These are phyloP conservation scores for Nomada lathburiana DNA, from an alignment of 2,888 invertebrate species.

Conservation along the genomic window DNA sequence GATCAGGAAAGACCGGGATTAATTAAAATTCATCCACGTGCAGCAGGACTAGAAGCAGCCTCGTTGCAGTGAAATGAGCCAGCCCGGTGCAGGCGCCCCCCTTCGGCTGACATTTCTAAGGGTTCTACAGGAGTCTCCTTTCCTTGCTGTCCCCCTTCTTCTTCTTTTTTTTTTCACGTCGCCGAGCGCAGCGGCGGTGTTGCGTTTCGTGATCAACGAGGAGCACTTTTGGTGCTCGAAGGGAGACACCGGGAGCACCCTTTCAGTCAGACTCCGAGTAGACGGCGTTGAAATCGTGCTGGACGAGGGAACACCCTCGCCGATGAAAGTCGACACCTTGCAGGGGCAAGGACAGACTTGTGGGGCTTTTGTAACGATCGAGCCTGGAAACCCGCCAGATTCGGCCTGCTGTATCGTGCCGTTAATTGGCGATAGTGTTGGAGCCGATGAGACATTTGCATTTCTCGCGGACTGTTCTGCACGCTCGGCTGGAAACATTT, in stretches of 20 bases:
- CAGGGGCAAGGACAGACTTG: slow-evolving; percentile 52
- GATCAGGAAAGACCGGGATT: slow-evolving; percentile 8
- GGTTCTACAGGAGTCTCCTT: slow-evolving; percentile 56
- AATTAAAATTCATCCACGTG: slow-evolving; percentile 38
- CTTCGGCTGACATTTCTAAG: slow-evolving; percentile 60
- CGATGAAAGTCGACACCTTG: slow-evolving; percentile 67
- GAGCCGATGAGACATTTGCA: slow-evolving; percentile 15
- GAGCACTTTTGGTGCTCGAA: slow-evolving; percentile 61
- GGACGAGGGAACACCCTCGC: slow-evolving; percentile 55
- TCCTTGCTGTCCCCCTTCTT: slow-evolving; percentile 29
- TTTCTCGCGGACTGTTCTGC: not conserved
- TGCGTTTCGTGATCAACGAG: slow-evolving; percentile 70
- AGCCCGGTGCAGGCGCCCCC: slow-evolving; percentile 15
- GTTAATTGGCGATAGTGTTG: slow-evolving; percentile 33
- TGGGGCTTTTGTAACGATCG: slow-evolving; percentile 63
- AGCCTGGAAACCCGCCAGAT: slow-evolving; percentile 51
- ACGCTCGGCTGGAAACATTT: not conserved
- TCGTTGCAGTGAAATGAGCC: slow-evolving; percentile 35
- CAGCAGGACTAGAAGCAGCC: slow-evolving; percentile 16
- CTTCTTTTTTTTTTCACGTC: slow-evolving; percentile 1
- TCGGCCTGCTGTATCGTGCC: slow-evolving; percentile 8
- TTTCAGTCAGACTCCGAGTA: slow-evolving; percentile 51
- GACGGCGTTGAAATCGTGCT: slow-evolving; percentile 52
- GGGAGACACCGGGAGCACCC: slow-evolving; percentile 58
- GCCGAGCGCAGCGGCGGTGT: slow-evolving; percentile 51